Evolutionary conservation across 2,797 vertebrate species (phyloP).

Genomic region (Podargus strigoides): DNA sequence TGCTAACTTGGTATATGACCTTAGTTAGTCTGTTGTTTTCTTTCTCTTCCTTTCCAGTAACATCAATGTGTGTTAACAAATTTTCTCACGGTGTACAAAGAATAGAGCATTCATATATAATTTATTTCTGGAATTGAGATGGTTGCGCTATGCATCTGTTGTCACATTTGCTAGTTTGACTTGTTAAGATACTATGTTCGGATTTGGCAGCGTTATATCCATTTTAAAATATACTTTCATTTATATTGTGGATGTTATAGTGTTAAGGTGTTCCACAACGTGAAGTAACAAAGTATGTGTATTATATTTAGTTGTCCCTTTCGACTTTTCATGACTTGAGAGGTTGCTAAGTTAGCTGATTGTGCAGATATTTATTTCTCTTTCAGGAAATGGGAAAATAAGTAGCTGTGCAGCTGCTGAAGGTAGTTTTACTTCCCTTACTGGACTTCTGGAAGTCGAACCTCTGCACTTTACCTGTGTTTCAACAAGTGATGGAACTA

Average conservation of each 20-base stretch:
- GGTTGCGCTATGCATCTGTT: neutral
- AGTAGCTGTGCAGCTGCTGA: constrained; percentile 94
- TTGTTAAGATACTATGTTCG: neutral
- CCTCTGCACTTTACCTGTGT: constrained; percentile 98
- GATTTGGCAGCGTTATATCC: neutral
- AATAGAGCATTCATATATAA: neutral
- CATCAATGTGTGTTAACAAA: neutral
- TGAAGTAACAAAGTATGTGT: neutral
- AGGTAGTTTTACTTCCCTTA: constrained; percentile 97
- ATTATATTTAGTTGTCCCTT: neutral
- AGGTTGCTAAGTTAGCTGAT: neutral
- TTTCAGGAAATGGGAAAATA: constrained; percentile 91
- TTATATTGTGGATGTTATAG: neutral
- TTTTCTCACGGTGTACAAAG: neutral
- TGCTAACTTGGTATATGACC: neutral
- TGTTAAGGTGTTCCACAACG: neutral
- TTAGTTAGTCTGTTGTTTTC: neutral
- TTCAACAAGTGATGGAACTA: constrained; percentile 97
- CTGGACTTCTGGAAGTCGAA: constrained; percentile 96
- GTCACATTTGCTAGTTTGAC: neutral
- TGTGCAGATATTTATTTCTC: neutral
- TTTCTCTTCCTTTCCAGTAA: neutral
- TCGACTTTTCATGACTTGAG: neutral
- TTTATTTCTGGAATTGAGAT: neutral
- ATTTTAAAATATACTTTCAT: neutral